Evolutionary conservation across 2,113 vertebrate genomes (phyloP), one percentile per base, ranked within the genome.

Genomic region (Artemisiospiza belli): DNA sequence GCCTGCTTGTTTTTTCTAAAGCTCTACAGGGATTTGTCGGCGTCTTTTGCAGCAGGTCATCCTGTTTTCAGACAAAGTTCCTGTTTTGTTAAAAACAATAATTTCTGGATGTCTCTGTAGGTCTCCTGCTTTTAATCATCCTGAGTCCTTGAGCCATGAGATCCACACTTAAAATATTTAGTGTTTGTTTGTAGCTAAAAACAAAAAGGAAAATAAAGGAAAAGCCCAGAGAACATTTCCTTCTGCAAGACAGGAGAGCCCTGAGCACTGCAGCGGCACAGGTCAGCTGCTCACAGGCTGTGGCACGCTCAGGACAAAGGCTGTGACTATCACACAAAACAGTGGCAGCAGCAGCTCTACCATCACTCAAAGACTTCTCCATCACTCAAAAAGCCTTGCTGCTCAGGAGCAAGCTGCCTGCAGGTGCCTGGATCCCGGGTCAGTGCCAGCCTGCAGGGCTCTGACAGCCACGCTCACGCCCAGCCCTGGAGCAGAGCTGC

Each of bases 21-120:
- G 70, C 95, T 97, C 97, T 98, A 68, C 75, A 16, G 96, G 97
- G 97, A 97, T 95, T 89, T 84, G 87, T 47, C 87, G 84, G 93
- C 83, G 75, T 81, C 89, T 94, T 97, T 95, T 78, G 62, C 61
- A 89, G 90, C 83, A 93, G 95, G 75, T 83, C 97, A 98, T 98
- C 98, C 98, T 98, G 97, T 98, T 98, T 98, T 98, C 96, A 97
- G 97, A 94, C 39, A 33, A 96, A 93, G 94, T 96, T 95, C 95
- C 97, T 97, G 92, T 95, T 96, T 94, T 95, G 74, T 92, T 97
- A 96, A 94, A 95, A 97, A 95, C 55, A 95, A 93, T 90, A n/a
- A 88, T 95, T 94, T 95, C 91, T 94, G 85, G 59, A 75, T 96
- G 88, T 92, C 87, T 96, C 59, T 92, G 93, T 88, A 41, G 49